Evolutionary conservation across 1,140 invertebrate species (phyloP).

Genomic region (Drosophila nigrodunni): DNA sequence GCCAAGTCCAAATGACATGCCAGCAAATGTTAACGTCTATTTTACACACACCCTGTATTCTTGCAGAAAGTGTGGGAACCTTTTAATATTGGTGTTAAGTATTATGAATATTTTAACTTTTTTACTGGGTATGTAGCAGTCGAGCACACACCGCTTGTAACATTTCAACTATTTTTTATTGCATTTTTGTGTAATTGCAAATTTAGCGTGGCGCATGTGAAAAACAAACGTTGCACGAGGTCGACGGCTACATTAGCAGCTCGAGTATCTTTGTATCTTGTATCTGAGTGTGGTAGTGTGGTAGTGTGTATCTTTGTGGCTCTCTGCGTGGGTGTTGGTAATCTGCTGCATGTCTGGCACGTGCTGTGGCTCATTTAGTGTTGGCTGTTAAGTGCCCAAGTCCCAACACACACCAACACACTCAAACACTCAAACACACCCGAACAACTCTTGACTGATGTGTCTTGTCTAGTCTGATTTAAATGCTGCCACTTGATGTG

Average conservation of each 20-base stretch:
- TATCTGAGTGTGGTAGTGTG: no score
- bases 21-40: conserved; percentile 1
- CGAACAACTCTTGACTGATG: conserved; percentile 28
- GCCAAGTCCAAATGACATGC: conserved; percentile 10
- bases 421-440: background rate
- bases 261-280: background rate
- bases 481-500: conserved; percentile 26
- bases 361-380: conserved; percentile 50
- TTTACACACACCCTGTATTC: conserved; percentile 11
- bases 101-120: no score
- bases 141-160: no score
- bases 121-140: no score
- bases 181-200: background rate
- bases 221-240: conserved; percentile 39
- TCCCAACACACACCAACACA: background rate
- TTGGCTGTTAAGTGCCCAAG: conserved; percentile 41
- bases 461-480: conserved; percentile 25
- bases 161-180: background rate
- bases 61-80: background rate
- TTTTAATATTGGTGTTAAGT: no score
- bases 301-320: background rate
- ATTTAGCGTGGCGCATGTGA: background rate
- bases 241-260: conserved; percentile 68
- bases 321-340: conserved; percentile 28
- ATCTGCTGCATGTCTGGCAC: conserved; percentile 46